Percentiles rank a stretch among this genome's conserved stretches.
Conservation (phyloP, 2,113 vertebrate species). For the Nerophis lumbriciformis region DNA sequence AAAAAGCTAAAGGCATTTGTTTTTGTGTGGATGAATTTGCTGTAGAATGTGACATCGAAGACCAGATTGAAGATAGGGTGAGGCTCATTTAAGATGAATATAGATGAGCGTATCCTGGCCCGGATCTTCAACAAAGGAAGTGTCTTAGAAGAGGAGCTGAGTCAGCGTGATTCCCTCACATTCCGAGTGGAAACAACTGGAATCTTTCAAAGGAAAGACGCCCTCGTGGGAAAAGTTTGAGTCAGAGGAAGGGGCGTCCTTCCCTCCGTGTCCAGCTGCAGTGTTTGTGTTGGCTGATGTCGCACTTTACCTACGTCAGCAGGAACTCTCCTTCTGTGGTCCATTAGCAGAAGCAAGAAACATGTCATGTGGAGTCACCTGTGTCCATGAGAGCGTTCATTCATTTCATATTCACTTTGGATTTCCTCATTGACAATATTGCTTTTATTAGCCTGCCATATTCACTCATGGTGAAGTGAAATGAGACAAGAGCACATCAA, state of each 20-base stretch:
- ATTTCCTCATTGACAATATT: not conserved
- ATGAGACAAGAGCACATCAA: slow-evolving; percentile 43
- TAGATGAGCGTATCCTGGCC: no score
- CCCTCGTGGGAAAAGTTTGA: slow-evolving; percentile 4
- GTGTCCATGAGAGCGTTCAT: not conserved
- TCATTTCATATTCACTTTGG: not conserved
- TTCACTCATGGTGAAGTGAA: slow-evolving; percentile 42
- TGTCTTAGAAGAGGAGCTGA: no score
- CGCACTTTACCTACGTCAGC: slow-evolving; percentile 47
- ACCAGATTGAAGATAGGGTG: no score
- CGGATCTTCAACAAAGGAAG: no score
- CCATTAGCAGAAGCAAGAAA: slow-evolving; percentile 50
- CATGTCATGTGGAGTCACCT: slow-evolving; percentile 15
- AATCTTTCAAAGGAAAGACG: not conserved
- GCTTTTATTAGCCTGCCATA: no score
- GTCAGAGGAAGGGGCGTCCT: slow-evolving; percentile 16
- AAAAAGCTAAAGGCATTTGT: no score
- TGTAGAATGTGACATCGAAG: no score
- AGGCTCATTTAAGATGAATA: no score
- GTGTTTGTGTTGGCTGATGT: slow-evolving; percentile 47
- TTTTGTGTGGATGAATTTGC: no score
- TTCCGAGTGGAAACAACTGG: not conserved
- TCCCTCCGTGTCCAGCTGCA: slow-evolving; percentile 32
- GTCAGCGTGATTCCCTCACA: not conserved
- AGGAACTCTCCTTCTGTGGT: slow-evolving; percentile 59